Base-by-base conservation (phyloP, 2,797 vertebrate species). In the Peromyscus nudipes region DNA sequence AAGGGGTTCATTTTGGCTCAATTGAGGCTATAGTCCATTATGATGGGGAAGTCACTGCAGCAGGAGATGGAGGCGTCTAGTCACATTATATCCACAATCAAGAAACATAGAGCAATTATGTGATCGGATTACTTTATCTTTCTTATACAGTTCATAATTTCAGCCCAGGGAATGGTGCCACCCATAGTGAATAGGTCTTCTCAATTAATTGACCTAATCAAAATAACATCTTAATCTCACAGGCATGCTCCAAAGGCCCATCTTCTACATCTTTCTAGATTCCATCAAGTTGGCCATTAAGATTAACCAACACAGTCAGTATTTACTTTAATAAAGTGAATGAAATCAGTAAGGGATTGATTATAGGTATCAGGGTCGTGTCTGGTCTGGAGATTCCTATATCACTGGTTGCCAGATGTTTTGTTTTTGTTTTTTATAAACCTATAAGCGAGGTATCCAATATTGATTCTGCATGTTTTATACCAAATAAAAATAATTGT, bases 281-380 rank as follows among this genome's bases (percentile, higher is more conserved):
- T 31, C 67, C 43, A 52, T 52, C 37, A 86, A 52, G 21, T n/a
- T 52, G 64, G 4, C 34, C 23, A 37, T 37, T 86, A n/a, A 69
- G 3, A 86, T 86, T 69, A 69, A 69, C 37, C 31, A 31, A 27
- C 60, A 43, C 27, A 64, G 60, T 17, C 16, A 88, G 67, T 34
- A 49, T 81, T 89, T 86, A 16, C 52, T 37, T 82, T 77, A 89
- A 82, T 73, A 84, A 82, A 80, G 80, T 89, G 75, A 89, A 82
- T 73, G 21, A 65, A 91, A 91, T 46, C 19, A 43, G 8, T 60
- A 43, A 65, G 75, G n/a, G 65, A 52, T 0, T 10, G 31, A 34
- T 0, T 5, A 19, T 8, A 69, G 57, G 13, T 65, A 83, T 37
- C 25, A 46, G 27, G 52, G 40, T 6, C 12, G 25, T 31, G 12